phyloP scores from a whole-genome alignment of 2,797 vertebrate species.

The Cuculus canorus region DNA sequence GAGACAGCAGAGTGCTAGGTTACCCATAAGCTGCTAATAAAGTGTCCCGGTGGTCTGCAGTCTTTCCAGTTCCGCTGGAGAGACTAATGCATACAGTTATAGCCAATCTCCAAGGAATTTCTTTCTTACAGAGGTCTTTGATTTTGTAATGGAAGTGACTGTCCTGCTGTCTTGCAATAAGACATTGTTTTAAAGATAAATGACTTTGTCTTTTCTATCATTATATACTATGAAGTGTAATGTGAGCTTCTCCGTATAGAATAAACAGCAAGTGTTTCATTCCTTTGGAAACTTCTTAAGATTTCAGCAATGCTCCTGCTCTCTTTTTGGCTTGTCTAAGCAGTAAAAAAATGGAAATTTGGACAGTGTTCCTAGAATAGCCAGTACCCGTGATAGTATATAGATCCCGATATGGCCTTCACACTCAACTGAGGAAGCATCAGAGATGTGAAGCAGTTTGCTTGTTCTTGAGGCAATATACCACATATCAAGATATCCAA shows the following conservation, averaged over 20 bases:
- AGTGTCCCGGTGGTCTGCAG: neutral
- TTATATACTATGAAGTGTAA: neutral
- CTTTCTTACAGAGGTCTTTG: neutral
- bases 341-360: neutral
- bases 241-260: neutral
- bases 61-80: neutral
- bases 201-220: neutral
- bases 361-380: neutral
- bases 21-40: neutral
- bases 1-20: neutral
- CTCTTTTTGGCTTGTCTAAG: neutral
- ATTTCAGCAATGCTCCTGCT: neutral
- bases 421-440: neutral
- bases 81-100: neutral
- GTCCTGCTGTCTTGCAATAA: neutral
- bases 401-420: neutral
- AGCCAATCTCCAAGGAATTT: neutral
- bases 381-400: neutral
- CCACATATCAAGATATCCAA: neutral
- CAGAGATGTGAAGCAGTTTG: neutral
- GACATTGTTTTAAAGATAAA: neutral
- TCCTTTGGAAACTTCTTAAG: neutral
- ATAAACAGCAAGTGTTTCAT: neutral
- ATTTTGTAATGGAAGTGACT: neutral
- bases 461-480: neutral